Conservation (phyloP, 2,797 vertebrate species). For the Liparis tanakae region DNA sequence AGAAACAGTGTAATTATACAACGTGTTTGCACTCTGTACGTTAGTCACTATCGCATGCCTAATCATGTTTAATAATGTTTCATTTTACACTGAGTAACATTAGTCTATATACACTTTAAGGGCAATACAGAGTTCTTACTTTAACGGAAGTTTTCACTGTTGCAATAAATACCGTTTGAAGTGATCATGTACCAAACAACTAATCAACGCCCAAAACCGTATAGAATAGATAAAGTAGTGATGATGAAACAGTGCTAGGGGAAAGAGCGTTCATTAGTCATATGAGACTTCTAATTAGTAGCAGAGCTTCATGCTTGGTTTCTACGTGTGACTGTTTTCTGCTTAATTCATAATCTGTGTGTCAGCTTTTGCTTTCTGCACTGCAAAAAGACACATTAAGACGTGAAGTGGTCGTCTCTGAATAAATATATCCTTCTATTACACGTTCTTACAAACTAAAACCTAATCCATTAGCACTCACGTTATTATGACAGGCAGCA, state of each 20-base stretch:
- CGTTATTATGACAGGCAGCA: conserved; percentile 23
- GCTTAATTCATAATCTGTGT: not conserved
- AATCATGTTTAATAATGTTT: not conserved
- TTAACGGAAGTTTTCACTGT: not conserved
- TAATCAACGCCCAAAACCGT: not conserved
- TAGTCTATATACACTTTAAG: not conserved
- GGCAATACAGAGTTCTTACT: not conserved
- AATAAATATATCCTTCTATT: conserved; percentile 3
- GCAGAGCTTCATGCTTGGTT: not conserved
- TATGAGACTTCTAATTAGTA: not conserved
- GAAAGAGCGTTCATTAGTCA: not conserved
- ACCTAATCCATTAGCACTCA: conserved; percentile 35
- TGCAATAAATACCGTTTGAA: not conserved
- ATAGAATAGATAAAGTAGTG: not conserved
- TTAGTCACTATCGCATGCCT: not conserved
- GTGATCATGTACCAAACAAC: not conserved
- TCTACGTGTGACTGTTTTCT: not conserved
- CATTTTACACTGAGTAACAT: not conserved
- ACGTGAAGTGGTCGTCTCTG: not conserved
- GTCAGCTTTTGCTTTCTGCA: not conserved
- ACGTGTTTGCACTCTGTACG: not conserved
- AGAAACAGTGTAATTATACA: not conserved
- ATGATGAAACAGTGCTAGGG: not conserved
- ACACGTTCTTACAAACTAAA: conserved; percentile 16
- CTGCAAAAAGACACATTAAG: not conserved